Conservation (phyloP, 2,797 vertebrate species). For the Peromyscus eremicus region DNA sequence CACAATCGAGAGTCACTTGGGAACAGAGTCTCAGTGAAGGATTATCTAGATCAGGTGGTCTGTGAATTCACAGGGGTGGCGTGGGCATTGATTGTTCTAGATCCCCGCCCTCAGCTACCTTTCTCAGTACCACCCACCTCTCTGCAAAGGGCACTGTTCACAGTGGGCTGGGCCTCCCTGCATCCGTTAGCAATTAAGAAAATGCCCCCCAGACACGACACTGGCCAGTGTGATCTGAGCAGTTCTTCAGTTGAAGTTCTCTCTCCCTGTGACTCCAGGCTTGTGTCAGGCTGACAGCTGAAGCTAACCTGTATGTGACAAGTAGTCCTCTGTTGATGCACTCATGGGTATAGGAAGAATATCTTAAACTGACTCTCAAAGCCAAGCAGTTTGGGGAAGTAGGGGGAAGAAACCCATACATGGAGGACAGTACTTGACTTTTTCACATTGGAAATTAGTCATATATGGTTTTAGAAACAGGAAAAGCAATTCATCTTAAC, state of each 20-base stretch:
- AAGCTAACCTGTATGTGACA: not conserved
- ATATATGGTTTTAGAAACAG: not conserved
- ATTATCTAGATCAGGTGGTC: not conserved
- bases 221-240: not conserved
- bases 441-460: conserved; percentile 17
- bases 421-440: not conserved
- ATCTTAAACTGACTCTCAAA: not conserved
- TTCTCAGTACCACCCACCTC: not conserved
- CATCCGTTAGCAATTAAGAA: not conserved
- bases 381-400: not conserved
- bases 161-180: not conserved
- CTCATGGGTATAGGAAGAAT: not conserved
- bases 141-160: not conserved
- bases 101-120: not conserved
- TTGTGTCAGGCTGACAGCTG: not conserved
- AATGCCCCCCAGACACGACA: not conserved
- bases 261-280: not conserved
- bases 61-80: not conserved
- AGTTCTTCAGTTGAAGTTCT: not conserved
- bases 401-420: not conserved
- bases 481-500: not conserved
- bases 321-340: conserved; percentile 2
- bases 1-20: not conserved
- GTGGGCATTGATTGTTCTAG: not conserved
- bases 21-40: not conserved